Percentiles rank a stretch among this genome's conserved stretches.
phyloP scores from a whole-genome alignment of 2,888 invertebrate species.

The Julus scandinavius region DNA sequence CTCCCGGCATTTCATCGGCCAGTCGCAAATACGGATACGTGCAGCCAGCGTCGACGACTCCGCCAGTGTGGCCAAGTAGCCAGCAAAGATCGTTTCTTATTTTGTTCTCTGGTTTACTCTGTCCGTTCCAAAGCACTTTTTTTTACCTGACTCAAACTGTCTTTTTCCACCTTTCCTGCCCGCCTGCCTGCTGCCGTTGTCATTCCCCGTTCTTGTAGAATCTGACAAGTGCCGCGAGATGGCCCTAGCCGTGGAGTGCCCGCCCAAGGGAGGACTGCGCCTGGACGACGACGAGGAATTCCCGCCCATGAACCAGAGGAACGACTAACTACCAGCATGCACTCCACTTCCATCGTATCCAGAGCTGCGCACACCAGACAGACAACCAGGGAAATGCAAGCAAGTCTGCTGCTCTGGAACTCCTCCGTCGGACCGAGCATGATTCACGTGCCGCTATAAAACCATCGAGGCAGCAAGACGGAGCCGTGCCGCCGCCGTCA shows the following conservation, averaged over 20 bases:
- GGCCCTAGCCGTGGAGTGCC: conserved; percentile 74
- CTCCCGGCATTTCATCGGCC: neutral
- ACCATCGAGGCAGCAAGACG: neutral
- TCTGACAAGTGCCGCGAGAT: conserved; percentile 80
- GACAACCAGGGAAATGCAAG: neutral
- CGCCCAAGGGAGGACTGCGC: conserved; percentile 77
- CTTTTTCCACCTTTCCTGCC: conserved; percentile 44
- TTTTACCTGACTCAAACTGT: conserved; percentile 8
- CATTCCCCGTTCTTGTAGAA: conserved; percentile 68
- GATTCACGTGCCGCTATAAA: neutral
- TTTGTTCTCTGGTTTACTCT: conserved; percentile 15
- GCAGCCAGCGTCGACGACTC: neutral
- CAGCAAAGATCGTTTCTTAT: neutral
- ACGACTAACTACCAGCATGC: conserved; percentile 58
- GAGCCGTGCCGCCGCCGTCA: neutral
- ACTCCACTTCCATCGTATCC: neutral
- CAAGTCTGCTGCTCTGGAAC: neutral
- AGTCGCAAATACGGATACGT: neutral
- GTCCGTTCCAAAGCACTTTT: neutral
- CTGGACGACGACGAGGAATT: conserved; percentile 85
- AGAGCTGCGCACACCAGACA: neutral
- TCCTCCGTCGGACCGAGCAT: neutral
- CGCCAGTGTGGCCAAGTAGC: conserved; percentile 28
- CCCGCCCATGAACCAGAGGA: conserved; percentile 78
- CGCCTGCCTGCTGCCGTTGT: conserved; percentile 32